Conservation (phyloP, 2,113 vertebrate genomes). For the Ptychochromis oligacanthus region DNA sequence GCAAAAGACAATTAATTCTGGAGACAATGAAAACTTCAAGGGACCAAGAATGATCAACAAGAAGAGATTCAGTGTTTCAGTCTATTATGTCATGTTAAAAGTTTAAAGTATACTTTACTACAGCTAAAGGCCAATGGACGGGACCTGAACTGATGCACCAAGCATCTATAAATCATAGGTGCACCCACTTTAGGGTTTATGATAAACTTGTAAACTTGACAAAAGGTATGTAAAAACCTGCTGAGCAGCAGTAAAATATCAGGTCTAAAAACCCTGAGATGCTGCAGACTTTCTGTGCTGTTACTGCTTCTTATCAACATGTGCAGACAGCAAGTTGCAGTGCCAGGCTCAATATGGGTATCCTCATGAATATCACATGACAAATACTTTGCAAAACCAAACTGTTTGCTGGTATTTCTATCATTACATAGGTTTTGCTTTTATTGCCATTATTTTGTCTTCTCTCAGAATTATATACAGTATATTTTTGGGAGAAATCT, state of each 20-base stretch:
- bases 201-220: constrained; percentile 59
- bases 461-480: neutral
- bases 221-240: constrained; percentile 49
- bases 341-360: neutral
- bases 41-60: neutral
- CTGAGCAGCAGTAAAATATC: constrained; percentile 41
- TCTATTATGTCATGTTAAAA: neutral
- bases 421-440: neutral
- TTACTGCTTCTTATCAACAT: neutral
- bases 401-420: neutral
- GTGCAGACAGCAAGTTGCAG: neutral
- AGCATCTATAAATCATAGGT: constrained; percentile 47
- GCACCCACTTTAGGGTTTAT: constrained; percentile 38
- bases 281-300: neutral
- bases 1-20: neutral
- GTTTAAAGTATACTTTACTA: neutral
- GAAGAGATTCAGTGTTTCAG: neutral
- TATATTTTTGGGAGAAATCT: neutral
- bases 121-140: neutral
- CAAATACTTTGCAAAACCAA: neutral
- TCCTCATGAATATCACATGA: neutral
- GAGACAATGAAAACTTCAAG: neutral
- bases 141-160: constrained; percentile 1
- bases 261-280: neutral
- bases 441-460: neutral